These are phyloP conservation scores for Theonella swinhoei DNA, from an alignment of 37 sponge, comb jelly and placozoan species.

Conservation along the genomic window DNA sequence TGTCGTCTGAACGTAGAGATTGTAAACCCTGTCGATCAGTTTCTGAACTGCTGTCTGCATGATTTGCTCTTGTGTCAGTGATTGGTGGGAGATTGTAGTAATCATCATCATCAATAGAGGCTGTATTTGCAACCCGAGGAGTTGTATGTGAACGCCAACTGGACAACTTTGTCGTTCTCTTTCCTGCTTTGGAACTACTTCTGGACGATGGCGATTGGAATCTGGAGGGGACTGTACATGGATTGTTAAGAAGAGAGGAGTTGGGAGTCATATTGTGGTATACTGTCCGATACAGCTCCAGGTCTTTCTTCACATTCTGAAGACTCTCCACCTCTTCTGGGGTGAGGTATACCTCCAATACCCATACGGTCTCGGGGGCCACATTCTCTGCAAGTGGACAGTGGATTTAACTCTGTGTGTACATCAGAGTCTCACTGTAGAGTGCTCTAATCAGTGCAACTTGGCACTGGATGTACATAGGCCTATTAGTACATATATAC, in stretches of 20 bases:
- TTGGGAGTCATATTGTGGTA: conserved; percentile 17
- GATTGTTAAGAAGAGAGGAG: conserved; percentile 5
- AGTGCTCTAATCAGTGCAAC: no score
- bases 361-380: conserved; percentile 61
- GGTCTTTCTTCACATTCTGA: neutral
- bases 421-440: no score
- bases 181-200: no score
- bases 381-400: conserved; percentile 28
- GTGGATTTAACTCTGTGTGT: no score
- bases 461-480: no score
- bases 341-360: conserved; percentile 56
- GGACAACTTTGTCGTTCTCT: no score
- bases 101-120: neutral
- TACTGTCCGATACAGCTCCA: neutral
- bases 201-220: no score
- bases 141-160: no score
- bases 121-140: no score
- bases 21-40: no score
- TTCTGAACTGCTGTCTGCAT: neutral
- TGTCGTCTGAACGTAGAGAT: no score
- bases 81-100: neutral
- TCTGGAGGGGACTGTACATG: neutral
- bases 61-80: neutral
- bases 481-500: neutral
- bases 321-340: conserved; percentile 18